These are phyloP conservation scores for Galerucella pusilla DNA, from an alignment of 2,888 invertebrate species.

Conservation along the genomic window DNA sequence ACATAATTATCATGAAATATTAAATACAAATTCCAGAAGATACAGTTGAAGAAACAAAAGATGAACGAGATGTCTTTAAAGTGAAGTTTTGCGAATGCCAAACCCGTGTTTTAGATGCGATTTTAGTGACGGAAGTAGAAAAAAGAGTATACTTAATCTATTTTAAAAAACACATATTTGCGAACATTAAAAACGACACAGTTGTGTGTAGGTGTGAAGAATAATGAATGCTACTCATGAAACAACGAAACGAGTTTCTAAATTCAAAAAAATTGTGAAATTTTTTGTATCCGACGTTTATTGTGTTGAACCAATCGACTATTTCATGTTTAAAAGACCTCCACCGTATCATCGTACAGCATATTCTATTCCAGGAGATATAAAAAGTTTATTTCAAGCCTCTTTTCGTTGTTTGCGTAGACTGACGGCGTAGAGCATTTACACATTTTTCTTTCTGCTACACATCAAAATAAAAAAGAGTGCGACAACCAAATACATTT, in stretches of 20 bases:
- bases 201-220: no score
- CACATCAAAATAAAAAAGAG: conserved; percentile 34
- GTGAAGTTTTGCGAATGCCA: no score
- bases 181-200: no score
- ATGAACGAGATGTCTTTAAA: no score
- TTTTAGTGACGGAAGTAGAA: no score
- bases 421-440: conserved; percentile 39
- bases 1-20: no score
- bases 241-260: neutral
- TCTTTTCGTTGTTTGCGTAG: conserved; percentile 37
- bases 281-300: neutral
- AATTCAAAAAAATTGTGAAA: neutral
- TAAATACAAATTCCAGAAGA: no score
- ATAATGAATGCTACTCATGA: neutral
- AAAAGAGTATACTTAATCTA: no score
- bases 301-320: conserved; percentile 20
- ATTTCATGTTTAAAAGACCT: conserved; percentile 6
- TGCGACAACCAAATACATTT: conserved; percentile 34
- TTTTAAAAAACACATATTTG: no score
- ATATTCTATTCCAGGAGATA: conserved; percentile 33
- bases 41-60: no score
- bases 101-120: no score
- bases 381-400: conserved; percentile 35
- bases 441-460: conserved; percentile 39
- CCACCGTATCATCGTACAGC: conserved; percentile 25